phyloP scores from a whole-genome alignment of 2,888 invertebrate genomes.

The Biston stratarius region DNA sequence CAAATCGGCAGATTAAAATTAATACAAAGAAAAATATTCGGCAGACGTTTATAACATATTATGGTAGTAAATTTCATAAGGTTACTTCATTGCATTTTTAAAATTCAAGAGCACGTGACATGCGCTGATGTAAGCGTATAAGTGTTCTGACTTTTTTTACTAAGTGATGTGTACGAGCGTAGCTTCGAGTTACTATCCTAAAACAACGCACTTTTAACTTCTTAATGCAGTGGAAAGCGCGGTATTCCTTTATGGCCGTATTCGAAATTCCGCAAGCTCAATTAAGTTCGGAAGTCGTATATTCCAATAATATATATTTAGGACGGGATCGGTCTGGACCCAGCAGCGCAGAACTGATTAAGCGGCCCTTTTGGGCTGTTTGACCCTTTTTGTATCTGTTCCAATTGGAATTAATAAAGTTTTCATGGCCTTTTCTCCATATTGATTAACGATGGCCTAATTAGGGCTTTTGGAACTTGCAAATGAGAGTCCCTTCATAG shows the following conservation, averaged over 20 bases:
- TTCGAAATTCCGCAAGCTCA: constrained; percentile 46
- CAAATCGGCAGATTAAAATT: no score
- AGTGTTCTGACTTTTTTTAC: background rate
- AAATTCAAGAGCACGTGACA: background rate
- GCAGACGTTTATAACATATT: no score
- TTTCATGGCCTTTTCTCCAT: constrained; percentile 30
- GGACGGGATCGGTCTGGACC: constrained; percentile 40
- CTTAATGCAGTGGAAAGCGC: constrained; percentile 46
- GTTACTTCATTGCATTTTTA: background rate
- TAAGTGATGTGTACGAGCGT: background rate
- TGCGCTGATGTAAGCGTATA: background rate
- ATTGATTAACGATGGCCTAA: constrained; percentile 31
- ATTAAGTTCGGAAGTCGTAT: constrained; percentile 52
- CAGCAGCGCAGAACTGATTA: constrained; percentile 36
- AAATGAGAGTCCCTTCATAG: background rate
- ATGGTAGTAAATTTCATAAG: no score
- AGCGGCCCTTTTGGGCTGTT: constrained; percentile 35
- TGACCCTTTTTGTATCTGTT: constrained; percentile 38
- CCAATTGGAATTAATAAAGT: constrained; percentile 39
- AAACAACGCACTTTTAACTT: constrained; percentile 33
- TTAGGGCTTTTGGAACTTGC: constrained; percentile 14
- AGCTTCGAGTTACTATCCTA: constrained; percentile 20
- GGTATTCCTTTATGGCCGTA: constrained; percentile 45
- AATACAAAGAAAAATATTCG: no score
- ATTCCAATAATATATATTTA: constrained; percentile 50